Percentiles rank a stretch among this genome's conserved stretches.
phyloP scores from a whole-genome alignment of 2,888 invertebrate genomes.

The Latheticus oryzae region DNA sequence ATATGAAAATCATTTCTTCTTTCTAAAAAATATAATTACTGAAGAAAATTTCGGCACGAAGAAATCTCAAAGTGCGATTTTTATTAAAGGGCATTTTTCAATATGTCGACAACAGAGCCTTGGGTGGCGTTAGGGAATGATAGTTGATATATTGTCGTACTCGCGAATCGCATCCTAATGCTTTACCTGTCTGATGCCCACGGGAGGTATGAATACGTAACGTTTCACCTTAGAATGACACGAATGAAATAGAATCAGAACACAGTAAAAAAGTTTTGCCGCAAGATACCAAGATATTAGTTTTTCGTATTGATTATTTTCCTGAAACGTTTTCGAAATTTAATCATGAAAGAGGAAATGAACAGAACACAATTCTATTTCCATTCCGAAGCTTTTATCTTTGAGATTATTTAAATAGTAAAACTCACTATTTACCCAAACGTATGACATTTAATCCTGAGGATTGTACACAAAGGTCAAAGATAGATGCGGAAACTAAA shows the following conservation, averaged over 20 bases:
- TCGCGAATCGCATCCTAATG: slow-evolving; percentile 48
- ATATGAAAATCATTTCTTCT: too few relatives aligned
- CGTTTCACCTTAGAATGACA: slow-evolving; percentile 24
- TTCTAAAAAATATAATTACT: too few relatives aligned
- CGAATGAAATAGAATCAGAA: slow-evolving; percentile 30
- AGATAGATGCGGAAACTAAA: not conserved
- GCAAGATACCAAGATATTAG: slow-evolving; percentile 2
- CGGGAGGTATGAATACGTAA: slow-evolving; percentile 45
- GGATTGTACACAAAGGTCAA: slow-evolving; percentile 9
- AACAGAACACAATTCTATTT: not conserved
- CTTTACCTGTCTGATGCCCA: slow-evolving; percentile 44
- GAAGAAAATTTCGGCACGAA: too few relatives aligned
- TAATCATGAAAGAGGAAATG: slow-evolving; percentile 10
- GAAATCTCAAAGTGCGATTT: slow-evolving; percentile 51
- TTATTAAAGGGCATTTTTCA: slow-evolving; percentile 54
- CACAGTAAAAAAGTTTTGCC: slow-evolving; percentile 12
- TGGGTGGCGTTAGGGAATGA: slow-evolving; percentile 44
- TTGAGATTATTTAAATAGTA: too few relatives aligned
- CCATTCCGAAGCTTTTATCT: slow-evolving; percentile 8
- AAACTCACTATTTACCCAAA: too few relatives aligned
- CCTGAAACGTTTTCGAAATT: slow-evolving; percentile 1
- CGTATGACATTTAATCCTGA: not conserved
- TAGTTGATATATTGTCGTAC: slow-evolving; percentile 48
- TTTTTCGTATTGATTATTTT: slow-evolving; percentile 14
- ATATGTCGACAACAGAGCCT: slow-evolving; percentile 49